phyloP scores from a whole-genome alignment of 2,797 vertebrate species.

The Cuniculus paca region DNA sequence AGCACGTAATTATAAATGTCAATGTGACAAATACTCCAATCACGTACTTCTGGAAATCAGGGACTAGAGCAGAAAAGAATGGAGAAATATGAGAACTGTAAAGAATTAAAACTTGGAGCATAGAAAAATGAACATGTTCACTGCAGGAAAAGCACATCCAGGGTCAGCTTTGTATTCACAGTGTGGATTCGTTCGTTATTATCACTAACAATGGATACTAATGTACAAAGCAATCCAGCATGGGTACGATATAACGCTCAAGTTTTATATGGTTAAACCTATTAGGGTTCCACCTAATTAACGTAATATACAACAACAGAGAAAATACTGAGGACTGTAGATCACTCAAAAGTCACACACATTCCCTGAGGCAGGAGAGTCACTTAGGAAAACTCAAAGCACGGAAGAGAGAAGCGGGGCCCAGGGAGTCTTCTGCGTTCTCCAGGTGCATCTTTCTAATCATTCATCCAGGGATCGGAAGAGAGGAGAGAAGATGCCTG shows the following conservation, averaged over 20 bases:
- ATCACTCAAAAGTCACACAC: not conserved
- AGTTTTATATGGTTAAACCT: not conserved
- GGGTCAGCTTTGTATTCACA: not conserved
- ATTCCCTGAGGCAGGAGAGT: not conserved
- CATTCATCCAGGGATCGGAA: not conserved
- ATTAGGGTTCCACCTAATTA: conserved; percentile 20
- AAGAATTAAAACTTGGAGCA: not conserved
- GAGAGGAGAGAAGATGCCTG: no score
- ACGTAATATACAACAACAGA: not conserved
- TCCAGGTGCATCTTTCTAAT: not conserved
- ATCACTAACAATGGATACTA: not conserved
- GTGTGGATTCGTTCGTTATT: not conserved
- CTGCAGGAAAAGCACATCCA: conserved; percentile 1
- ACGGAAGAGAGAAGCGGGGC: not conserved
- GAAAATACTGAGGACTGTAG: not conserved
- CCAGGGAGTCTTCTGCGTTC: not conserved
- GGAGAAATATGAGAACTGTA: not conserved
- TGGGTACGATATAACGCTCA: not conserved
- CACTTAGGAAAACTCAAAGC: not conserved
- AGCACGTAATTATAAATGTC: conserved; percentile 85
- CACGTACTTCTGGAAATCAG: conserved; percentile 84
- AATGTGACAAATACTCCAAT: conserved; percentile 85
- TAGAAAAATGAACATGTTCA: not conserved
- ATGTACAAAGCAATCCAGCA: not conserved
- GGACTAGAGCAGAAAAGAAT: conserved; percentile 86